Percentiles rank a stretch among this genome's conserved stretches.
phyloP scores from a whole-genome alignment of 2,888 invertebrate genomes.

The Girardia tigrina region DNA sequence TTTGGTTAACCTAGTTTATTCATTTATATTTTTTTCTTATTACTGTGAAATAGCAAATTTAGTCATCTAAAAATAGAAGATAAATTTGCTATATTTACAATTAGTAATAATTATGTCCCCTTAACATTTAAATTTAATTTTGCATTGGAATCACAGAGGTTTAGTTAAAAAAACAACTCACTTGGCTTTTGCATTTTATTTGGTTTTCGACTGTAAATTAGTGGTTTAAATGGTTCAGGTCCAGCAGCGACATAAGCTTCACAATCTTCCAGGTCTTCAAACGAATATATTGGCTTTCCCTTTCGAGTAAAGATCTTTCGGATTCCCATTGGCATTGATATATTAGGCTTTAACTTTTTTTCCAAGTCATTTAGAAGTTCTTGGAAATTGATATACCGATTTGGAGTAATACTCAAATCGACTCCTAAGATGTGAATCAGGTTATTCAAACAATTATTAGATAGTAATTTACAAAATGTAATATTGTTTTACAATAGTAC shows the following conservation, averaged over 20 bases:
- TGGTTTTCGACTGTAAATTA: not conserved
- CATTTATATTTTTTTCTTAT: too few relatives aligned
- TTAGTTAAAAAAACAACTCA: not conserved
- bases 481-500: too few relatives aligned
- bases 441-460: too few relatives aligned
- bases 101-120: too few relatives aligned
- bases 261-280: conserved; percentile 29
- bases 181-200: not conserved
- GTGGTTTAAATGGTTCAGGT: conserved; percentile 28
- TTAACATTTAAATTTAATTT: too few relatives aligned
- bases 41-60: too few relatives aligned
- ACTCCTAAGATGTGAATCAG: conserved; percentile 7
- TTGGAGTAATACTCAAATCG: conserved; percentile 29
- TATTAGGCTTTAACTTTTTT: not conserved
- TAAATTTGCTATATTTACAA: too few relatives aligned
- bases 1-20: too few relatives aligned
- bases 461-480: too few relatives aligned
- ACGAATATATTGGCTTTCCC: not conserved
- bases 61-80: too few relatives aligned
- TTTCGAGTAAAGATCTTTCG: conserved; percentile 20
- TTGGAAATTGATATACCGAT: conserved; percentile 20
- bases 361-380: conserved; percentile 6
- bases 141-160: too few relatives aligned
- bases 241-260: conserved; percentile 26
- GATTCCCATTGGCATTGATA: conserved; percentile 13